Base-by-base conservation (phyloP, 2,888 invertebrate species). In the Miltochrista miniata region DNA sequence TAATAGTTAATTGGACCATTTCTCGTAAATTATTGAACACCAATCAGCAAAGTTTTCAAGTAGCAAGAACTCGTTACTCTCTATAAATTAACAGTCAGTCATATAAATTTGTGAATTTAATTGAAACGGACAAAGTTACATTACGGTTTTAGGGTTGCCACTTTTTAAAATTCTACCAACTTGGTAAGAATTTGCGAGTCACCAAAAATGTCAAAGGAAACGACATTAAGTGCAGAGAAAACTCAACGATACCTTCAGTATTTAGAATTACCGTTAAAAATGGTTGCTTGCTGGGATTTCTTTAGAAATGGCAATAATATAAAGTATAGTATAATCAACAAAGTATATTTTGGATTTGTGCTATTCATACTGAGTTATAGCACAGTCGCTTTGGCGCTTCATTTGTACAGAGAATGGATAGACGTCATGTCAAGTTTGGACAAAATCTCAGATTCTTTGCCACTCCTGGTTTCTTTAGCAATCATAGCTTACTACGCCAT, bases 251-350 rank as follows among this genome's bases (percentile, higher is more conserved):
- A 84, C 51, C 64, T 77, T 0, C 73, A 86, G 35, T 90, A 75
- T 50, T 51, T 88, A 1, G 68, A 74, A 34, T 41, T 71, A 5
- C 84, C 89, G 0, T 52, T 90, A 5, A 85, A 88, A 61, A 61
- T 85, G 0, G 84, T 72, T 0, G 89, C 74, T 0, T 89, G 87
- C 33, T 89, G 87, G 88, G 88, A 88, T 10, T 81, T 90, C 79
- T 88, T 63, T 41, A 64, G 66, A 0, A 64, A 77, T 2, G 68
- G 85, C 0, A 51, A 48, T 0, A 64, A 49, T 2, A 68, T 75
- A 40, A 54, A 45, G 1, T 70, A 75, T 15, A 65, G 76, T 2
- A 62, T 85, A 0, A 14, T 77, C 0, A 90, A 90, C 52, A 64
- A 83, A 11, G 39, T 81, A 0, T 89, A 89, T 35, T 49, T 87